Percentiles rank a stretch among this genome's conserved stretches.
Conservation (phyloP, 2,888 invertebrate species). For the Cerastis rubricosa region DNA sequence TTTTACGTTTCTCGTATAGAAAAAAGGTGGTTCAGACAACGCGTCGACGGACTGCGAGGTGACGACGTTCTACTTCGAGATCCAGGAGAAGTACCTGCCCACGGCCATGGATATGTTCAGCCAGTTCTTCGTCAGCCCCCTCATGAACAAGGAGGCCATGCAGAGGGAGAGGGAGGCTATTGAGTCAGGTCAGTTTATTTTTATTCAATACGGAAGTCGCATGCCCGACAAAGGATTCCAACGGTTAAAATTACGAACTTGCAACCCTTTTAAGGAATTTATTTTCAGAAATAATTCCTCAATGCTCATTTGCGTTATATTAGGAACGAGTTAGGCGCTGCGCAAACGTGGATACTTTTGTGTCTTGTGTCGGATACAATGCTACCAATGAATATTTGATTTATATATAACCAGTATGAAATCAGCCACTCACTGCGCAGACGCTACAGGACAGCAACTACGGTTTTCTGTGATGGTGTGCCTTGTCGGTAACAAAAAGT, state of each 20-base stretch:
- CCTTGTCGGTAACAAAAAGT: no score
- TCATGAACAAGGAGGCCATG: constrained; percentile 96
- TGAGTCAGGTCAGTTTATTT: constrained; percentile 92
- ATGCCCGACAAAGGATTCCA: no score
- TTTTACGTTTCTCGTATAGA: constrained; percentile 77
- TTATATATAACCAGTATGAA: no score
- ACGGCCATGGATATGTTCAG: constrained; percentile 96
- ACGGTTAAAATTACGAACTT: background rate
- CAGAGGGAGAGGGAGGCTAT: constrained; percentile 96
- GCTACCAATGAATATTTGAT: no score
- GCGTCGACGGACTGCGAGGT: constrained; percentile 97
- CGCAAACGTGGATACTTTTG: no score
- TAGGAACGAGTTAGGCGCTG: no score
- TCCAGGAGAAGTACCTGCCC: constrained; percentile 94
- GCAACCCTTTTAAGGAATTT: background rate
- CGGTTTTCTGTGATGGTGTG: no score
- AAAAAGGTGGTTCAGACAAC: constrained; percentile 96
- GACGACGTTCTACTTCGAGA: constrained; percentile 97
- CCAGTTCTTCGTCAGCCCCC: constrained; percentile 96
- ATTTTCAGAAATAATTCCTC: background rate
- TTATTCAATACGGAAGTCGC: background rate
- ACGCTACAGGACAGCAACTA: no score
- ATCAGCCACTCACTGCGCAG: no score
- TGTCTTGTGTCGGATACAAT: no score
- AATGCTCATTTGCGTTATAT: background rate